Percentiles rank a stretch among this genome's conserved stretches.
These are phyloP conservation scores for Heliconius aoede DNA, from an alignment of 2,888 invertebrate species.

Conservation along the genomic window DNA sequence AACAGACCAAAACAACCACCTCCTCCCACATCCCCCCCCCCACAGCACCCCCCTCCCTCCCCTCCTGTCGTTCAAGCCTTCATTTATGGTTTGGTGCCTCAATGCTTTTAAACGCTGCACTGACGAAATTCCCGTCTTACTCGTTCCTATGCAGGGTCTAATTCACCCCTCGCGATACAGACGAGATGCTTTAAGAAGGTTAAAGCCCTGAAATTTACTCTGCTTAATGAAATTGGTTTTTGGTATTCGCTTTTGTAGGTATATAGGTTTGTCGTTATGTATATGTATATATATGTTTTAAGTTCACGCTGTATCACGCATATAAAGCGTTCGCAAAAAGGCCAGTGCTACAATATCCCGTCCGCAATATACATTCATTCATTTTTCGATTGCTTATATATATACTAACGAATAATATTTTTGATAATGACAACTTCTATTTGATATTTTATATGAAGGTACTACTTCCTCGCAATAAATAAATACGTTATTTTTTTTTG, in stretches of 20 bases:
- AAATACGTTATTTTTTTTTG: neutral
- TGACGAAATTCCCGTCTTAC: slow-evolving; percentile 52
- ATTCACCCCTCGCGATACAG: slow-evolving; percentile 30
- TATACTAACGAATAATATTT: too few species aligned
- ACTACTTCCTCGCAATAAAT: neutral
- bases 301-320: too few species aligned
- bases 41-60: slow-evolving; percentile 57
- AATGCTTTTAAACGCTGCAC: slow-evolving; percentile 53
- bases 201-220: slow-evolving; percentile 25
- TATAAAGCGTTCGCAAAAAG: too few species aligned
- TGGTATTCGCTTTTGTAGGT: slow-evolving; percentile 9
- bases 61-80: slow-evolving; percentile 67
- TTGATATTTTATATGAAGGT: neutral
- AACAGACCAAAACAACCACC: slow-evolving; percentile 83
- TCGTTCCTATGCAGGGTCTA: slow-evolving; percentile 42
- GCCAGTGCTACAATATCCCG: too few species aligned
- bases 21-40: slow-evolving; percentile 56
- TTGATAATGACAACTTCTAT: neutral
- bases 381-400: too few species aligned
- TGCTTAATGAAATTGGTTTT: slow-evolving; percentile 28
- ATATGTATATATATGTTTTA: neutral
- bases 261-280: neutral
- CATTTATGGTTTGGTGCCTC: slow-evolving; percentile 58
- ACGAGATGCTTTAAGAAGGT: slow-evolving; percentile 33
- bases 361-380: too few species aligned